Evolutionary conservation across 2,113 vertebrate species (phyloP), one percentile per base, ranked within the genome.

Genomic region (Chitala chitala): DNA sequence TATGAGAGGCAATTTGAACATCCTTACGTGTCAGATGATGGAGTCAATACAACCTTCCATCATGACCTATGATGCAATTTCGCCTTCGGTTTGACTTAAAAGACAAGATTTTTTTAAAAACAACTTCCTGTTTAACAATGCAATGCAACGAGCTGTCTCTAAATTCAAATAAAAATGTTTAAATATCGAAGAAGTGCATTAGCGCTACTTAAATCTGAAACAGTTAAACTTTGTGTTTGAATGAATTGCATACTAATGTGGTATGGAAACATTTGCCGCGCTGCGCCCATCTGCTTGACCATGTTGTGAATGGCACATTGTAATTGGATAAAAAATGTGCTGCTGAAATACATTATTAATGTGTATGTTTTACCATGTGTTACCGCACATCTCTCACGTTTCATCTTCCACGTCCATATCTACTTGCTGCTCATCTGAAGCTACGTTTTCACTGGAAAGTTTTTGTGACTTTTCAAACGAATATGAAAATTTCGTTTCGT

Each of bases 391-490:
- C 42, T n/a, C n/a, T n/a, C n/a, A n/a, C n/a, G n/a, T n/a, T n/a
- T n/a, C n/a, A n/a, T n/a, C n/a, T 68, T 44, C 20, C 24, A 29
- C 46, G 26, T 22, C 29, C 38, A 68, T n/a, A 68, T 48, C 64
- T 48, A 22, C 22, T 20, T 26, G 64, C 64, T 29, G 64, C 24
- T 26, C 10, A 13, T 40, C 20, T 71, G 50, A 22, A 24, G 54
- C 40, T 22, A 40, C 15, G 44, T 40, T 81, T 80, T 81, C 75
- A 84, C 80, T 74, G 75, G 72, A 74, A 58, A 78, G 76, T 81
- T 79, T 78, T 69, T n/a, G n/a, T n/a, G n/a, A 17, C 74, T 75
- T 56, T 31, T 44, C 40, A 46, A 63, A 7, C 12, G 38, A 78
- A 77, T 72, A 44, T 70, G 63, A 65, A 75, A 51, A 76, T 84